phyloP scores from a whole-genome alignment of 2,888 invertebrate species.

The Conus canariensis region DNA sequence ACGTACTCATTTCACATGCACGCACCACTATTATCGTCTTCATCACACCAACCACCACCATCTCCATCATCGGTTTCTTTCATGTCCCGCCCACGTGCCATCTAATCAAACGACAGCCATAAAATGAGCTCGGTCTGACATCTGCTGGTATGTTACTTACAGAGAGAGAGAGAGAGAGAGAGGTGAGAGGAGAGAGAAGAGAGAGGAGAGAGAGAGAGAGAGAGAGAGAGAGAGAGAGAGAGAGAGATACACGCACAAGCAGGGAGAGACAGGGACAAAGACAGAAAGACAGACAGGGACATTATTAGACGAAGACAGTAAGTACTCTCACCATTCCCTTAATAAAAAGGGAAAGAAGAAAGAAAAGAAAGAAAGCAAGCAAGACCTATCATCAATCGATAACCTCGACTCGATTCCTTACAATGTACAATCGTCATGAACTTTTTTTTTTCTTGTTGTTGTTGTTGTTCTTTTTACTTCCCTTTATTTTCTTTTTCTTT shows the following conservation, averaged over 20 bases:
- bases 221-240: not conserved
- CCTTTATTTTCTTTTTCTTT: too few relatives aligned
- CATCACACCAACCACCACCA: not conserved
- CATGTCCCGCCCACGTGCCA: not conserved
- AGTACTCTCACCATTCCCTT: not conserved
- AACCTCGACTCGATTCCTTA: not conserved
- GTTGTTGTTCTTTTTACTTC: not conserved
- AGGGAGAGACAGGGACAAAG: not conserved
- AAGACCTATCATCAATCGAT: not conserved
- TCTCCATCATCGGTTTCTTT: not conserved
- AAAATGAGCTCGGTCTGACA: too few relatives aligned
- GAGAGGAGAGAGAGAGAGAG: not conserved
- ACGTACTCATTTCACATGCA: not conserved
- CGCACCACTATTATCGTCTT: not conserved
- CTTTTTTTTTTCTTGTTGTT: not conserved
- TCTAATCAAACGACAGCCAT: not conserved
- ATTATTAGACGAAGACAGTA: not conserved
- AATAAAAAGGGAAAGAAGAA: not conserved
- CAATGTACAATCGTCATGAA: constrained; percentile 1
- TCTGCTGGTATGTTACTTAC: not conserved
- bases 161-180: constrained; percentile 1
- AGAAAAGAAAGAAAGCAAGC: not conserved
- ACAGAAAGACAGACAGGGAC: not conserved
- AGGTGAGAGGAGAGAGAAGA: not conserved
- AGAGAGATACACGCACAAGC: not conserved